Evolutionary conservation across 2,888 invertebrate genomes (phyloP).

Genomic region (Allygus modestus): DNA sequence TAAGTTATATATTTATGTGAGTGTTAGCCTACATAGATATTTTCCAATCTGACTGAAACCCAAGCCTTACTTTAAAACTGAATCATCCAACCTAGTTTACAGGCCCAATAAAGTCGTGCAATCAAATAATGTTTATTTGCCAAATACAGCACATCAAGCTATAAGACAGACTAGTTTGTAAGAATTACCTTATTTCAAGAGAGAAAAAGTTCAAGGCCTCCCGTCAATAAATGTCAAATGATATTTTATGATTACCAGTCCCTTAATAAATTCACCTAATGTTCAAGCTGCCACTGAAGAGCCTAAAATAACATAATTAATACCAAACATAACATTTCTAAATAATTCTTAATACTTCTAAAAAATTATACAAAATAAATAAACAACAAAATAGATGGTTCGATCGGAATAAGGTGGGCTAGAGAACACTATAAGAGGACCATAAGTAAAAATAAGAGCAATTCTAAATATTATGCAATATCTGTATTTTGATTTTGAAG

Average conservation of each 20-base stretch:
- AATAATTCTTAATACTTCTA: not conserved
- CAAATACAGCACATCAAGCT: not conserved
- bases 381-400: too few relatives aligned
- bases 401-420: too few relatives aligned
- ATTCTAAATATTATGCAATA: too few relatives aligned
- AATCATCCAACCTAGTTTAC: not conserved
- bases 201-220: not conserved
- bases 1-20: too few relatives aligned
- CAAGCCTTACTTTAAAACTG: too few relatives aligned
- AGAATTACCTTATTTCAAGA: conserved; percentile 1
- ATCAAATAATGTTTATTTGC: not conserved
- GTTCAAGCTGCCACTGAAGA: not conserved
- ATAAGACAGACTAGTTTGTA: not conserved
- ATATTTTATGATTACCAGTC: not conserved
- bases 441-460: too few relatives aligned
- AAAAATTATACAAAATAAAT: too few relatives aligned
- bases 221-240: not conserved
- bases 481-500: too few relatives aligned
- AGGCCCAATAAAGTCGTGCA: not conserved
- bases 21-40: too few relatives aligned
- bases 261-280: not conserved
- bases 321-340: not conserved
- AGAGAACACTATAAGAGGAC: too few relatives aligned
- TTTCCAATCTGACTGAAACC: too few relatives aligned
- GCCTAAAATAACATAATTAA: conserved; percentile 6